A percentile compares a stretch with the other conserved stretches of the same genome.
Evolutionary conservation across 2,113 vertebrate genomes (phyloP).

Genomic region (Campylorhamphus procurvoides): DNA sequence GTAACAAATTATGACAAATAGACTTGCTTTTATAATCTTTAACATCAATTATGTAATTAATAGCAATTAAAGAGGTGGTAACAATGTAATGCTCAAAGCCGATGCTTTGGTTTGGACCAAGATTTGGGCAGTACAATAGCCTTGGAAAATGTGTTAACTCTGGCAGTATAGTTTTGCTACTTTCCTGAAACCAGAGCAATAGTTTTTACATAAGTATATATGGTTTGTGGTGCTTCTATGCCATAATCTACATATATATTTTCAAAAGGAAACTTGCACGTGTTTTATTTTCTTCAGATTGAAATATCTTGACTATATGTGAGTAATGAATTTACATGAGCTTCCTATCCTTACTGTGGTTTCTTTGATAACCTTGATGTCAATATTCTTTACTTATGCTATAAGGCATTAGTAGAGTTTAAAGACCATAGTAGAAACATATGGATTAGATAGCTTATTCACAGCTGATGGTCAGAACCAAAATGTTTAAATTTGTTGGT

Average conservation of each 20-base stretch:
- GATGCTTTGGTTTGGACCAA: neutral
- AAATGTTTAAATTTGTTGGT: neutral
- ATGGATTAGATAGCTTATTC: neutral
- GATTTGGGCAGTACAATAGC: neutral
- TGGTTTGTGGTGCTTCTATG: neutral
- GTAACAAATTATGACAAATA: neutral
- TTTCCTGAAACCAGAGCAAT: neutral
- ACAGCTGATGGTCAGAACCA: neutral
- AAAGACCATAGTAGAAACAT: neutral
- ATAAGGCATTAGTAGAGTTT: neutral
- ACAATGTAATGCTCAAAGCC: neutral
- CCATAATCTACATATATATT: neutral
- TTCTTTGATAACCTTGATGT: neutral
- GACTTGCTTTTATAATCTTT: neutral
- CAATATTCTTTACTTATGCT: neutral
- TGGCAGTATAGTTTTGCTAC: neutral
- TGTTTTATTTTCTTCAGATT: neutral
- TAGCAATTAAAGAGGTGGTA: neutral
- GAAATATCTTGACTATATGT: neutral
- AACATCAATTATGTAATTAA: neutral
- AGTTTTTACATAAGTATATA: neutral
- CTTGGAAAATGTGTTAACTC: neutral
- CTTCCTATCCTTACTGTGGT: neutral
- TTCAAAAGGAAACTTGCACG: neutral
- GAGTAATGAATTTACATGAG: neutral